These are phyloP conservation scores for Diabrotica virgifera DNA, from an alignment of 1,140 invertebrate genomes.

Conservation along the genomic window DNA sequence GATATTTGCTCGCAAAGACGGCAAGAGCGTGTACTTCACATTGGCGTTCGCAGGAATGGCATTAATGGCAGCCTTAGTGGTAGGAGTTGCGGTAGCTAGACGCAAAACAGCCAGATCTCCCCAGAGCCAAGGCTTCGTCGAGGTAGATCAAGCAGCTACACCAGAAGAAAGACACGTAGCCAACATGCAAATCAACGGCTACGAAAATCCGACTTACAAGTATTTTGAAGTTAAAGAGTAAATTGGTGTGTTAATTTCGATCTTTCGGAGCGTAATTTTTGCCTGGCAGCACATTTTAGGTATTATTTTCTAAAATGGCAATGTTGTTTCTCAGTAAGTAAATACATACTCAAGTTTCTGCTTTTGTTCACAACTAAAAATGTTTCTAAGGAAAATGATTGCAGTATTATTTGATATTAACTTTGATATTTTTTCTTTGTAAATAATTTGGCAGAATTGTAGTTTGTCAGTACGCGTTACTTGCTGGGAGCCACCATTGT, in stretches of 20 bases:
- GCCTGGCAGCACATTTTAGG: conserved; percentile 26
- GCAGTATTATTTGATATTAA: conserved; percentile 15
- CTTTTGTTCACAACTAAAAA: neutral
- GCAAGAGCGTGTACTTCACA: conserved; percentile 64
- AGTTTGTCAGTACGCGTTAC: no score
- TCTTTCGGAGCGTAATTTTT: conserved; percentile 11
- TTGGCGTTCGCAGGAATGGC: conserved; percentile 76
- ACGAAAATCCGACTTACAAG: conserved; percentile 99
- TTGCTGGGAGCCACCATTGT: no score
- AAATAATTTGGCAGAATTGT: neutral
- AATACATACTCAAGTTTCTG: neutral
- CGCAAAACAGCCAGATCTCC: conserved; percentile 76
- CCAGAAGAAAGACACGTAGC: conserved; percentile 97
- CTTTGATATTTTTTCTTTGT: conserved; percentile 6
- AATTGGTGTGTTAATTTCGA: conserved; percentile 38
- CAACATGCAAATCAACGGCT: conserved; percentile 99
- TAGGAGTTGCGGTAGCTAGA: conserved; percentile 86
- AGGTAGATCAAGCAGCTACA: conserved; percentile 84
- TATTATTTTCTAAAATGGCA: conserved; percentile 10
- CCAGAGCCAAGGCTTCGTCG: conserved; percentile 92
- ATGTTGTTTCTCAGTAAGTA: neutral
- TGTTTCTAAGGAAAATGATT: conserved; percentile 13
- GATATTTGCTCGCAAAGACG: conserved; percentile 56
- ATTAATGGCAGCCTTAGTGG: conserved; percentile 82
- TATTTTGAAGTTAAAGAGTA: conserved; percentile 97